Conservation (phyloP, 2,888 invertebrate genomes). For the Oligia strigilis region DNA sequence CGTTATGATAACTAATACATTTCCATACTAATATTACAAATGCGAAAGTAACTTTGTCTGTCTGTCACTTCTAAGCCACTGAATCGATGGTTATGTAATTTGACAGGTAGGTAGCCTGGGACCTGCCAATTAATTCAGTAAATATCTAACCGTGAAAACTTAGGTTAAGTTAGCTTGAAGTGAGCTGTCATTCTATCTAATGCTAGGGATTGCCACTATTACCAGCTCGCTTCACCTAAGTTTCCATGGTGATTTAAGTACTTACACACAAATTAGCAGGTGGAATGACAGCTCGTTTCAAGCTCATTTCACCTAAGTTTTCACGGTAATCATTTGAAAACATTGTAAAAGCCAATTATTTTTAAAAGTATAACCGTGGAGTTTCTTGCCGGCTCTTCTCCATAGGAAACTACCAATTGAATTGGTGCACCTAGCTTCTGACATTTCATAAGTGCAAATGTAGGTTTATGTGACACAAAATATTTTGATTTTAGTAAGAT, state of each 20-base stretch:
- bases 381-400: too few species aligned
- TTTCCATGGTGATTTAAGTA: background rate
- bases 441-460: too few species aligned
- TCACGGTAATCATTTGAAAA: too few species aligned
- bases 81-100: background rate
- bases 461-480: too few species aligned
- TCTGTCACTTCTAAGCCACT: background rate
- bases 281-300: background rate
- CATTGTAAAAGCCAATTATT: too few species aligned
- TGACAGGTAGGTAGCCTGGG: too few species aligned
- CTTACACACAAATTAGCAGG: background rate
- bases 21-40: background rate
- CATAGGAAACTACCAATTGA: too few species aligned
- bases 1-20: slow-evolving; percentile 23
- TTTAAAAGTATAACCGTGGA: too few species aligned
- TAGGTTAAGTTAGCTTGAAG: background rate
- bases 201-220: too few species aligned
- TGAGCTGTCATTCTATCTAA: background rate
- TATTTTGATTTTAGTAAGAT: too few species aligned
- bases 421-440: too few species aligned
- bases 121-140: background rate
- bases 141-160: background rate
- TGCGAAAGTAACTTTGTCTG: background rate
- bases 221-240: background rate
- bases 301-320: too few species aligned